Conservation (phyloP, 64 coral and sea anemone genomes). For the Pocillopora verrucosa region DNA sequence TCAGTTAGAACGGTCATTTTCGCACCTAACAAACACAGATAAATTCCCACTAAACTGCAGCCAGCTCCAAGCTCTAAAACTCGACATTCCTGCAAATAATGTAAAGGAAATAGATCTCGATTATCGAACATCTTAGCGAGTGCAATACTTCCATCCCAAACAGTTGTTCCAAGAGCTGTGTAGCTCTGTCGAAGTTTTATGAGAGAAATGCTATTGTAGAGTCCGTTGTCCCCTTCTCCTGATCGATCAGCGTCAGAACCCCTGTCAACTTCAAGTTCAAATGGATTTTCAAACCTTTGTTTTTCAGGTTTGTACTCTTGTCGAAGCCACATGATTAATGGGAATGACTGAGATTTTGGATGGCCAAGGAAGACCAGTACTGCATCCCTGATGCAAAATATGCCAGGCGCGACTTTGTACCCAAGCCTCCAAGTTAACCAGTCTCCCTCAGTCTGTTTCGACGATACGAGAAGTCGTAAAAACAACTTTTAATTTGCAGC, state of each 20-base stretch:
- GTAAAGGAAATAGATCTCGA: slow-evolving; percentile 36
- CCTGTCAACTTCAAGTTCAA: slow-evolving; percentile 64
- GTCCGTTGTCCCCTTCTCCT: too few relatives aligned
- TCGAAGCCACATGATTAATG: slow-evolving; percentile 59
- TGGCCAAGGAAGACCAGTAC: too few relatives aligned
- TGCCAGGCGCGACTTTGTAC: too few relatives aligned
- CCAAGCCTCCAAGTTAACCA: too few relatives aligned
- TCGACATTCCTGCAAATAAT: slow-evolving; percentile 35
- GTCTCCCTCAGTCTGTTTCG: too few relatives aligned
- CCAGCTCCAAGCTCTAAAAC: slow-evolving; percentile 92
- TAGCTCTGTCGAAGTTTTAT: slow-evolving; percentile 84
- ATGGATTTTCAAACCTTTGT: slow-evolving; percentile 77
- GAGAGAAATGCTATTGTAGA: neutral
- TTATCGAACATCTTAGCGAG: slow-evolving; percentile 98
- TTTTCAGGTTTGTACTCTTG: slow-evolving; percentile 99
- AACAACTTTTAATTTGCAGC: too few relatives aligned
- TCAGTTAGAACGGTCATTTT: slow-evolving; percentile 75
- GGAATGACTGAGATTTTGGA: too few relatives aligned
- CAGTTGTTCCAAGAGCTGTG: slow-evolving; percentile 79
- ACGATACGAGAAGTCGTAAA: too few relatives aligned
- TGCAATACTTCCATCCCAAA: slow-evolving; percentile 97
- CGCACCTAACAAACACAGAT: slow-evolving; percentile 74
- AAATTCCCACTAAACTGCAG: slow-evolving; percentile 88
- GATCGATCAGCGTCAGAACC: neutral
- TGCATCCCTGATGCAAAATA: too few relatives aligned